phyloP scores from a whole-genome alignment of 2,113 vertebrate genomes.

The Platichthys flesus region DNA sequence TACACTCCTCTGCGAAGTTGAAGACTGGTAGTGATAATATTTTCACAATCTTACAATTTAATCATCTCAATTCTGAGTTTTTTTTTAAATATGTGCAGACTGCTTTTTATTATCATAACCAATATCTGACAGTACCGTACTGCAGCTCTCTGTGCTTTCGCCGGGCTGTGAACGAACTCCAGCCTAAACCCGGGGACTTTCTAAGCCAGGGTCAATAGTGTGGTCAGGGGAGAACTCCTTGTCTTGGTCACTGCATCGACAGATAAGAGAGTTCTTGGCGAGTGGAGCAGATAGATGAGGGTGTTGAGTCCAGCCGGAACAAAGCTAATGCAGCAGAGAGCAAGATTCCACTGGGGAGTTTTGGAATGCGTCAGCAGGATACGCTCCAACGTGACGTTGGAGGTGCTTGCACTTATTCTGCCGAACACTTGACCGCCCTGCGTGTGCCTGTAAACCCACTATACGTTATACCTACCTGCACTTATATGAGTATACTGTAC shows the following conservation, averaged over 20 bases:
- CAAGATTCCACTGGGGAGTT: constrained; percentile 58
- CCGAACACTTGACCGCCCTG: constrained; percentile 15
- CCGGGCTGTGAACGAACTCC: background rate
- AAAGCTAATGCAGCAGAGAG: constrained; percentile 57
- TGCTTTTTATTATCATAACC: background rate
- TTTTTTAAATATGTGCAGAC: background rate
- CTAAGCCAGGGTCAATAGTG: constrained; percentile 38
- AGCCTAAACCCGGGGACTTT: constrained; percentile 16
- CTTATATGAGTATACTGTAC: constrained; percentile 10
- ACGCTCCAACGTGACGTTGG: constrained; percentile 8
- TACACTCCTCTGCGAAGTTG: background rate
- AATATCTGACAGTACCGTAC: background rate
- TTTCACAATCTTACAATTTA: constrained; percentile 5
- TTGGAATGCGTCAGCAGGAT: constrained; percentile 50
- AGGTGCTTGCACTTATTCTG: constrained; percentile 23
- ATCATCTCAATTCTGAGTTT: constrained; percentile 5
- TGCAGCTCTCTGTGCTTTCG: background rate
- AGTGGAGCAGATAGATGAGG: constrained; percentile 47
- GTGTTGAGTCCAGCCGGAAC: constrained; percentile 49
- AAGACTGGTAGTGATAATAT: background rate
- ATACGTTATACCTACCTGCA: constrained; percentile 3
- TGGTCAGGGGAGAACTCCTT: constrained; percentile 42
- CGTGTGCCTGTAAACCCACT: background rate
- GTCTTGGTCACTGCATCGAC: constrained; percentile 30
- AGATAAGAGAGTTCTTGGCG: constrained; percentile 54